These are phyloP conservation scores for Morpho helenor DNA, from an alignment of 2,888 invertebrate species.

Conservation along the genomic window DNA sequence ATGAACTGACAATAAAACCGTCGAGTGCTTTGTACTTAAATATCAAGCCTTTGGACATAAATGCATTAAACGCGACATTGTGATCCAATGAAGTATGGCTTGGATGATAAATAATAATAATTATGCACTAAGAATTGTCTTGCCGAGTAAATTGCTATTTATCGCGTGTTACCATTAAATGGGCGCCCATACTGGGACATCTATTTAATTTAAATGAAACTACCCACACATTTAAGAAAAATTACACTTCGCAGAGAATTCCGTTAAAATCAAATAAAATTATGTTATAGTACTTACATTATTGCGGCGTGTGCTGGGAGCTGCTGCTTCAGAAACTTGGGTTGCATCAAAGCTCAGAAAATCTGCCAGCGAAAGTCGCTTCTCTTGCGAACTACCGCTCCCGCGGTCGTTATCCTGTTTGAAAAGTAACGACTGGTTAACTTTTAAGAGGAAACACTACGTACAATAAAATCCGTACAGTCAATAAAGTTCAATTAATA, in stretches of 20 bases:
- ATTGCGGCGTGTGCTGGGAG: constrained; percentile 33
- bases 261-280: too few relatives aligned
- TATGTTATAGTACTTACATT: constrained; percentile 45
- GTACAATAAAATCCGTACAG: too few relatives aligned
- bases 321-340: constrained; percentile 38
- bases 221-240: too few relatives aligned
- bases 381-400: constrained; percentile 52
- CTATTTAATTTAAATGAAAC: too few relatives aligned
- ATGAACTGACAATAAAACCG: constrained; percentile 70
- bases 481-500: too few relatives aligned
- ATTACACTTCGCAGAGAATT: too few relatives aligned
- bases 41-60: constrained; percentile 27
- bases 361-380: constrained; percentile 55
- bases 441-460: too few relatives aligned
- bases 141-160: too few relatives aligned
- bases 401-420: constrained; percentile 51
- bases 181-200: too few relatives aligned
- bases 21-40: constrained; percentile 40
- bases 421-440: neutral
- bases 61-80: constrained; percentile 21
- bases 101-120: too few relatives aligned
- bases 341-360: constrained; percentile 48
- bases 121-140: too few relatives aligned
- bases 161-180: too few relatives aligned
- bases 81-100: neutral